Base-by-base conservation (phyloP, 2,797 vertebrate genomes). In the Cuniculus paca region DNA sequence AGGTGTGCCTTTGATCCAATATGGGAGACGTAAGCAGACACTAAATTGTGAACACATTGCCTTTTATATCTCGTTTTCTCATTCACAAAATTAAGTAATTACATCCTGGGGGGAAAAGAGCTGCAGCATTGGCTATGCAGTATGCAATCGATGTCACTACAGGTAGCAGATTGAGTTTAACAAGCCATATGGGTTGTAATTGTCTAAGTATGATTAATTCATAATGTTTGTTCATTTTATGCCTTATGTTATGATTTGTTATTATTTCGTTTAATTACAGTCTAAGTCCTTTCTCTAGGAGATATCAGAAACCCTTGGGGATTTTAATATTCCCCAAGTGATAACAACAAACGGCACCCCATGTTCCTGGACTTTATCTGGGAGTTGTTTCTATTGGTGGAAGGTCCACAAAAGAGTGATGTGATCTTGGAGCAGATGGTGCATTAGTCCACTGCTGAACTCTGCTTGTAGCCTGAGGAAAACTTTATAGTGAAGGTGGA, bases 101-200 rank as follows among this genome's bases (percentile, higher is more conserved):
- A 97, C 82, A 95, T 96, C 92, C 93, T 96, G 82, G 93, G 97
- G 92, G 95, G 94, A 85, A 85, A 97, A 96, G 96, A 95, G 65
- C 97, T 96, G 87, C 68, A 39, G 83, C 68, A 24, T 8, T 60
- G 80, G 91, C 87, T 95, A 88, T 96, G 94, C 39, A 82, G 97
- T 94, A 95, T 56, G 96, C 92, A 98, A 97, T 97, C 94, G 97
- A 98, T 98, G 98, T 98, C 98, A 96, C 98, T 98, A 98, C 97
- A 98, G 98, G 98, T 98, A 99, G 98, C 99, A 99, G 99, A 99
- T 99, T 99, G 99, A 98, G 98, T 99, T 99, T 99, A 99, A 99
- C 99, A 99, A 99, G 99, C 99, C 99, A 99, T 99, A 99, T 99
- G 99, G 99, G 98, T 99, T 99, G 98, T 99, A 99, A 99, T 99